Evolutionary conservation across 2,113 vertebrate genomes (phyloP).

Genomic region (Ctenodactylus gundi): DNA sequence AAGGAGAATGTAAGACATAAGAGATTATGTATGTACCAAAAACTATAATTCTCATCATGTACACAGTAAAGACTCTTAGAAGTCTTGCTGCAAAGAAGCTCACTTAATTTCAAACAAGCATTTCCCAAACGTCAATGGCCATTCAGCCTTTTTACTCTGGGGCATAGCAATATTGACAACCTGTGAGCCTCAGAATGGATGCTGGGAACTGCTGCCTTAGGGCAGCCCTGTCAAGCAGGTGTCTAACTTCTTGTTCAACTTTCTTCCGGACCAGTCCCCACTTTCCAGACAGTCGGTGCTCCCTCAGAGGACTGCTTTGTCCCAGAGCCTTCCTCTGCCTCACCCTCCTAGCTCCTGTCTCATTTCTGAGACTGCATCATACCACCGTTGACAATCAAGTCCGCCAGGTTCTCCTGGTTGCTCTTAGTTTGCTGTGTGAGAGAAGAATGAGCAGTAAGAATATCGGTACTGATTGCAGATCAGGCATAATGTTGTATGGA

Average conservation of each 20-base stretch:
- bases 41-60: not conserved
- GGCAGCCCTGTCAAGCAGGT: not conserved
- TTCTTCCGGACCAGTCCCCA: not conserved
- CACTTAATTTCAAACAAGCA: conserved; percentile 24
- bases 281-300: not conserved
- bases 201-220: not conserved
- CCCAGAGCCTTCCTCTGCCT: not conserved
- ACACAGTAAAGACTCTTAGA: not conserved
- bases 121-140: not conserved
- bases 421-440: not conserved
- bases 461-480: accelerated
- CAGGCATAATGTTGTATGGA: not conserved
- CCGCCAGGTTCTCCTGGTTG: not conserved
- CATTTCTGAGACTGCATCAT: not conserved
- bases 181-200: no score
- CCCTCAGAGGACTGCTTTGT: not conserved
- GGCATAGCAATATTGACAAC: not conserved
- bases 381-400: not conserved
- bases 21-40: not conserved
- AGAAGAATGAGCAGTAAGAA: not conserved
- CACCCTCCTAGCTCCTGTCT: not conserved
- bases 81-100: not conserved
- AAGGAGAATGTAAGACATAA: not conserved
- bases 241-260: not conserved
- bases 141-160: not conserved